phyloP scores from a whole-genome alignment of 2,113 vertebrate genomes.

The Hyperopisus bebe region DNA sequence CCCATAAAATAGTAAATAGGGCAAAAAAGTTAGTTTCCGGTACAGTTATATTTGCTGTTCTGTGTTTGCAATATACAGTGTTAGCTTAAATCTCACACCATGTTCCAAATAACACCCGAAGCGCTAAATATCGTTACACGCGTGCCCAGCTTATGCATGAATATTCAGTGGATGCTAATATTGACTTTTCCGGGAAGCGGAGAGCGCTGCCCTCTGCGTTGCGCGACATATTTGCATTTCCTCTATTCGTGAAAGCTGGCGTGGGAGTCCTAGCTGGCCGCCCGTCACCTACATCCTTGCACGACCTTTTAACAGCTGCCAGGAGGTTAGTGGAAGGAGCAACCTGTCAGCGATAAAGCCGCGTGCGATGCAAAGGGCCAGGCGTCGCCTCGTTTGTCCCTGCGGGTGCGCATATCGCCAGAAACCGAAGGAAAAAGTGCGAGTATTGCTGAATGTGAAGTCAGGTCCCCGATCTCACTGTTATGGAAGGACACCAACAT shows the following conservation, averaged over 20 bases:
- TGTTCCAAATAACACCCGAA: background rate
- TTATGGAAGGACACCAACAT: background rate
- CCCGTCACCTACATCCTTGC: background rate
- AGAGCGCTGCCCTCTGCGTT: background rate
- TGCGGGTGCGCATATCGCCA: background rate
- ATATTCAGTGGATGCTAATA: conserved; percentile 77
- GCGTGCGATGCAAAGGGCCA: background rate
- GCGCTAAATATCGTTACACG: conserved; percentile 38
- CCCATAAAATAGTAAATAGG: background rate
- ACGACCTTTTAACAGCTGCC: background rate
- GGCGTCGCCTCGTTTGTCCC: background rate
- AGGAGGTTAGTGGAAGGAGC: background rate
- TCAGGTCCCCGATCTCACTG: background rate
- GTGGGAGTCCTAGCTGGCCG: background rate
- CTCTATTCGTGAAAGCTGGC: background rate
- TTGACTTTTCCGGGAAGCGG: conserved; percentile 62
- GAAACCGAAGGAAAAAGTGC: background rate
- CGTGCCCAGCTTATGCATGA: conserved; percentile 52
- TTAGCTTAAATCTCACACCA: background rate
- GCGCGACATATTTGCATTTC: background rate
- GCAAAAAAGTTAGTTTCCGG: background rate
- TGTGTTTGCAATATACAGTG: background rate
- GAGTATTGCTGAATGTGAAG: background rate
- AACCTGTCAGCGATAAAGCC: background rate
- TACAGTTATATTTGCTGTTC: background rate